Base-by-base conservation (phyloP, 1,140 invertebrate species). In the Pteromalus puparum region DNA sequence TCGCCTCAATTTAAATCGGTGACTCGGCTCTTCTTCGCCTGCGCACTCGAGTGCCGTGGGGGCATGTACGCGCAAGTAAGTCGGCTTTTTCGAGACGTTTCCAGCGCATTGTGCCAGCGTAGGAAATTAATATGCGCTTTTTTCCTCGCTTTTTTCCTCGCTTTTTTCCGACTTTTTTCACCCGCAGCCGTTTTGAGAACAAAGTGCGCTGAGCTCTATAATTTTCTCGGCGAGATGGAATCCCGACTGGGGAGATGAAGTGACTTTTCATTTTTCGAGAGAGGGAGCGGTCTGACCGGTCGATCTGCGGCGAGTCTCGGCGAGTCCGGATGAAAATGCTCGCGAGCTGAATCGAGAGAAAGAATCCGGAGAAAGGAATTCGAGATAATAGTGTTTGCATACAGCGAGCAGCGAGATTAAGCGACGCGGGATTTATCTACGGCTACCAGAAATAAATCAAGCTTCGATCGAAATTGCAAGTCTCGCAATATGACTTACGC, bases 1-100 rank as follows among this genome's bases (percentile, higher is more conserved):
- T 81, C 74, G 74, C 30, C 75, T 85, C 65, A 85, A 85, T 85
- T 85, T 85, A 85, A 85, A 81, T 24, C 38, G 72, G 79, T 85
- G 84, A 85, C 84, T 85, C 61, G n/a, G 46, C 77, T 75, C 77
- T 81, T 81, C 77, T 81, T 24, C 42, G 74, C 74, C 1, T 7
- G 65, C 21, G 46, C 12, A 48, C 30, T 75, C 46, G 46, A 34
- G 81, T 21, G 21, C 53, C 53, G 18, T n/a, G 53, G 53, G 53
- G 3, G 53, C 53, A 61, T 18, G 53, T n/a, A 6, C 34, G 18
- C 21, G 3, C 21, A 10, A 38, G 72, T 75, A 74, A 74, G 74
- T 82, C 73, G 24, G 53, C 67, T 68, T 76, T 82, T 82, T 46
- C 53, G 12, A 75, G 72, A 30, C 30, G 34, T 82, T 82, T 82